Base-by-base conservation (phyloP, 2,888 invertebrate genomes). In the Plagiodera versicolora region DNA sequence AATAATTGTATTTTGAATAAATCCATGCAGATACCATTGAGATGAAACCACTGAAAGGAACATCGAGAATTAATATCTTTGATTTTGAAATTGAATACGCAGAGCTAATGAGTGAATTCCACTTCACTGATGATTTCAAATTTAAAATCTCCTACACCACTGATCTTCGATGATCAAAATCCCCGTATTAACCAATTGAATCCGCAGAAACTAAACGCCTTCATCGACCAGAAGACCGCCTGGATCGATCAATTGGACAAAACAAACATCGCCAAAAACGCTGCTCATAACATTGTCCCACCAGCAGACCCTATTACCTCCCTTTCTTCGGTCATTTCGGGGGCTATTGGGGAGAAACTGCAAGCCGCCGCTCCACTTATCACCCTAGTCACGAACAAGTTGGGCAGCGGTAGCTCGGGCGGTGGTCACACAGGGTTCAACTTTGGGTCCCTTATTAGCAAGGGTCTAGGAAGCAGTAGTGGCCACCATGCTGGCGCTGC, bases 151-250 rank as follows among this genome's bases (percentile, higher is more conserved):
- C n/a, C n/a, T 16, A 24, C 24, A 6, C 24, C 24, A 24, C 24
- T 24, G 24, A 24, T 5, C 3, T 24, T 24, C 3, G 4, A 6
- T 6, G 24, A 24, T 24, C 3, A 24, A 39, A n/a, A 39, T 8
- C 39, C 9, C 39, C n/a, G 49, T 28, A 65, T 57, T 49, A 49
- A 50, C 44, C 48, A 30, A 58, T 47, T 44, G 35, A 53, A 64
- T 70, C 75, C 85, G 67, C 84, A 92, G 92, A 92, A 92, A 89
- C 85, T 92, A 82, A 91, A 92, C 82, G 87, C 88, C 66, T 85
- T 91, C 80, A 84, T 92, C 80, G 92, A 92, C 74, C 86, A 90
- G 53, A 92, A 92, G 81, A 92, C 91, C 39, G 84, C 85, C 30
- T 85, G 88, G 70, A 83, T 92, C 61, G 83, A 85, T 57, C 85